Base-by-base conservation (phyloP, 2,888 invertebrate genomes). In the Amphipoea lucens region DNA sequence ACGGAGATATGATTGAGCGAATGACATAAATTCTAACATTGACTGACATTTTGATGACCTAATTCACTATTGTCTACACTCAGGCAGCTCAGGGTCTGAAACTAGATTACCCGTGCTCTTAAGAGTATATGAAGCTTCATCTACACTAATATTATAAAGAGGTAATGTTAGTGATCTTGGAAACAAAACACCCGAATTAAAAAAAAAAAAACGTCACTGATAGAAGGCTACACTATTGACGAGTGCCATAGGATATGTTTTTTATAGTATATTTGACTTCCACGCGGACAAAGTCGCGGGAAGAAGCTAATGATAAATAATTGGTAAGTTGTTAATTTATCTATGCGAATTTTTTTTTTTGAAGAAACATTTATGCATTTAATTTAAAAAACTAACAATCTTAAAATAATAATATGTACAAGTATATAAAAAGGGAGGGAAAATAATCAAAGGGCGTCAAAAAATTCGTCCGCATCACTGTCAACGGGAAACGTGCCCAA, bases 1-100 rank as follows among this genome's bases (percentile, higher is more conserved):
- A 20, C 17, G 29, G 4, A 69, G 20, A 12, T 66, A 40, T 23
- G 54, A 23, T 12, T 66, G 67, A 40, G 29, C 23, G 42, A 71
- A 45, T 66, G 23, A 66, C 75, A 57, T 48, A 63, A 65, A 63
- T 54, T 36, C 54, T 20, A 36, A 29, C 57, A 45, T 36, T 77
- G 65, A 69, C 36, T 45, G 45, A 36, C 69, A 68, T 6, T 36
- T 40, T 40, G 62, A 36, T 45, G 62, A 29, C 45, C n/a, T 67
- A 67, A 74, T 74, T 62, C 2, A 23, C n/a, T 14, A 42, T 66
- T 29, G 36, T n/a, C 36, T 74, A 20, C 12, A 29, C 4, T 45
- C 42, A 20, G n/a, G 11, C n/a, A n/a, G 57, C 9, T n/a, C 4
- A 17, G 20, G 40, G 11, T 57, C 14, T 36, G 23, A 14, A 36